Percentiles rank a stretch among this genome's conserved stretches.
Conservation (phyloP, 2,113 vertebrate species). For the Heterotis niloticus region DNA sequence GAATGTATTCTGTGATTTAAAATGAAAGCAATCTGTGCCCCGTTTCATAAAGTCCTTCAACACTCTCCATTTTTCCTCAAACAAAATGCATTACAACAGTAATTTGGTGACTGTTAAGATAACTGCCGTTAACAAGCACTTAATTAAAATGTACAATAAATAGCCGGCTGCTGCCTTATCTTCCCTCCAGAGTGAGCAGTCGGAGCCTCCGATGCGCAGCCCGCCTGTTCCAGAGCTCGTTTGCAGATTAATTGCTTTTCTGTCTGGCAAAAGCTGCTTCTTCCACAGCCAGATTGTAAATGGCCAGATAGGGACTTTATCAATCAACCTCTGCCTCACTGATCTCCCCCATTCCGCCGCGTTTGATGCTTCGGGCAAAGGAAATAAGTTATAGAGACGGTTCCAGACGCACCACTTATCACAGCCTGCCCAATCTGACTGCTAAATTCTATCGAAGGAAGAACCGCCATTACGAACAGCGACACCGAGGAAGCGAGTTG, state of each 20-base stretch:
- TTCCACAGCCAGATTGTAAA: slow-evolving; percentile 75
- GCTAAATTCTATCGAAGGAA: background rate
- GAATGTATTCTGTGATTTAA: slow-evolving; percentile 85
- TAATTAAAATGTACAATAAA: slow-evolving; percentile 88
- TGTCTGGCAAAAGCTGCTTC: slow-evolving; percentile 69
- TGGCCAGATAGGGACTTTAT: slow-evolving; percentile 76
- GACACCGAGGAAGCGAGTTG: slow-evolving; percentile 2
- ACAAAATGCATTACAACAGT: slow-evolving; percentile 78
- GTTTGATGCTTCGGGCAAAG: slow-evolving; percentile 53
- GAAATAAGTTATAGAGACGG: slow-evolving; percentile 56
- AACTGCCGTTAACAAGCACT: slow-evolving; percentile 84
- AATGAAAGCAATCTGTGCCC: slow-evolving; percentile 74
- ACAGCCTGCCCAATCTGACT: slow-evolving; percentile 33
- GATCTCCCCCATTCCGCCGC: slow-evolving; percentile 60
- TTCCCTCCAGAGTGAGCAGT: slow-evolving; percentile 67
- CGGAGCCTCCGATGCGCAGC: slow-evolving; percentile 71
- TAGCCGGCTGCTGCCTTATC: slow-evolving; percentile 71
- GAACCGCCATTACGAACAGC: background rate
- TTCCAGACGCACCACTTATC: slow-evolving; percentile 46
- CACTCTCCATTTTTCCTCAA: slow-evolving; percentile 53
- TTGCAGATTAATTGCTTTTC: slow-evolving; percentile 82
- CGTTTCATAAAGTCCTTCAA: slow-evolving; percentile 70
- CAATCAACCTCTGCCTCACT: slow-evolving; percentile 45
- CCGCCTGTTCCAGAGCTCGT: slow-evolving; percentile 75
- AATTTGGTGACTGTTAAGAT: slow-evolving; percentile 85